Conservation (phyloP, 2,797 vertebrate species). For the Decapterus maruadsi region DNA sequence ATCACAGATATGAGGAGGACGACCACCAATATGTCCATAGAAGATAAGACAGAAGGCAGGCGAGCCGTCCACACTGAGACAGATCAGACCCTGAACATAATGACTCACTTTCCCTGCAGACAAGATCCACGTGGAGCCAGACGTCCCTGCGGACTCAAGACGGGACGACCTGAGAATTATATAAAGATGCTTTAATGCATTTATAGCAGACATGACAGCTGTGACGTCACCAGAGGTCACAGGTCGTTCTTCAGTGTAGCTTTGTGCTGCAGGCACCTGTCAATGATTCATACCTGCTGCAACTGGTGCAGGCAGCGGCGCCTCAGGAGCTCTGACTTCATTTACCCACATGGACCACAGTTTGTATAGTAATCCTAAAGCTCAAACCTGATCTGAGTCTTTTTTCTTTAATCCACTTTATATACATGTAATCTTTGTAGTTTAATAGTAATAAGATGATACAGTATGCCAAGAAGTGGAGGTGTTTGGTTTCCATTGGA, state of each 20-base stretch:
- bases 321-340: background rate
- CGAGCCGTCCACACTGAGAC: background rate
- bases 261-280: background rate
- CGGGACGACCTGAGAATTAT: background rate
- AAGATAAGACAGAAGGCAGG: background rate
- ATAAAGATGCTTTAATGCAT: background rate
- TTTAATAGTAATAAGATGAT: background rate
- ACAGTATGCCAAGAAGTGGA: no score
- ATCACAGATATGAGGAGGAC: background rate
- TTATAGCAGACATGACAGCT: background rate
- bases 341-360: slow-evolving; percentile 1
- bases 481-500: no score
- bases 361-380: no score
- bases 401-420: background rate
- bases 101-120: slow-evolving; percentile 25
- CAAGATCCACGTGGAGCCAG: background rate
- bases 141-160: background rate
- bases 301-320: background rate
- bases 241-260: background rate
- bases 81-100: slow-evolving; percentile 10
- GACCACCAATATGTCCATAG: background rate
- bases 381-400: background rate
- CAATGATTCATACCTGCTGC: background rate
- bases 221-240: background rate
- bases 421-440: background rate